Evolutionary conservation across 1,140 invertebrate species (phyloP).

Genomic region (Caenorhabditis latens): DNA sequence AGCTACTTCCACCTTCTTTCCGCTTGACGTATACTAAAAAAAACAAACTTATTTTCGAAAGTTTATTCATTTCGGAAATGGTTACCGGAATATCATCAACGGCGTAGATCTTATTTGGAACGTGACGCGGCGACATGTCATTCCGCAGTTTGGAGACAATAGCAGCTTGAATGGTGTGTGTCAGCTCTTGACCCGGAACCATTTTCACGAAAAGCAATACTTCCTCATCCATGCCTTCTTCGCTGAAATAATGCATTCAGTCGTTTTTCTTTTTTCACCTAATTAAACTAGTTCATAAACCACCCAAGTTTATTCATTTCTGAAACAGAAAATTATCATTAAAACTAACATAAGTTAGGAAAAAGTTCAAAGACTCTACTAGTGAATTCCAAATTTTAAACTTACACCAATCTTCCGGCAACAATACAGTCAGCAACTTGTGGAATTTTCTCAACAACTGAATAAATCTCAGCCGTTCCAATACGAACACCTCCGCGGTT

Average conservation of each 20-base stretch:
- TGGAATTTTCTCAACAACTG: constrained; percentile 80
- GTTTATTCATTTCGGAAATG: neutral
- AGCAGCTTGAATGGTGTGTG: constrained; percentile 77
- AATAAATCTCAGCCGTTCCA: constrained; percentile 82
- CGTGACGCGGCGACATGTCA: constrained; percentile 80
- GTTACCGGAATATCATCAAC: constrained; percentile 80
- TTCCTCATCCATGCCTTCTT: constrained; percentile 80
- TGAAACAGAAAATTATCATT: constrained; percentile 70
- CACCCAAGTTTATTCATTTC: constrained; percentile 64
- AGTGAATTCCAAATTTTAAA: neutral
- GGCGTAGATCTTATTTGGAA: constrained; percentile 80
- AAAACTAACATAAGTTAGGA: neutral
- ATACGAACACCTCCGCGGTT: constrained; percentile 83
- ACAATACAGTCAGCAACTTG: constrained; percentile 81
- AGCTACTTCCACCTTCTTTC: constrained; percentile 82
- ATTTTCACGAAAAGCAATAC: constrained; percentile 81
- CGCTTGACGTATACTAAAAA: constrained; percentile 81
- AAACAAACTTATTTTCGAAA: neutral
- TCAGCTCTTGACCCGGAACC: constrained; percentile 78
- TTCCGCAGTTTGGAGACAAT: constrained; percentile 79
- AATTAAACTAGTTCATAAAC: constrained; percentile 3
- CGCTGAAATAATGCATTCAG: constrained; percentile 44
- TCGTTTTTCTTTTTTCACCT: neutral
- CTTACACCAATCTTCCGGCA: constrained; percentile 77
- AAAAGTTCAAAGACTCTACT: neutral